Evolutionary conservation across 1,140 invertebrate genomes (phyloP).

Genomic region (Paracyclopina nana): DNA sequence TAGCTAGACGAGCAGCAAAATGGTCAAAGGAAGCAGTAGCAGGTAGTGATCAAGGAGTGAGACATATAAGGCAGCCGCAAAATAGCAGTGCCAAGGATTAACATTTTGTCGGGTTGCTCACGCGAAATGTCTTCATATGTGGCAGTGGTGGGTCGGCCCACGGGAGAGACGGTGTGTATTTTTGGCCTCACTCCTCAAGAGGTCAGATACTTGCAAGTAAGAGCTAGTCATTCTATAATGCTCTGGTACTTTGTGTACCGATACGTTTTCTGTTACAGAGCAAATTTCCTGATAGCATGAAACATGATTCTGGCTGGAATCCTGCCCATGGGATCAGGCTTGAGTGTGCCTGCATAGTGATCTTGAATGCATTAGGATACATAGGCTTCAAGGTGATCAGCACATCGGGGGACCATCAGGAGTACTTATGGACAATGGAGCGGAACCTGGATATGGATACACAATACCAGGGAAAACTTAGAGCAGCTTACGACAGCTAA

Average conservation of each 20-base stretch:
- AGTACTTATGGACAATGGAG: conserved; percentile 13
- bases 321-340: not conserved
- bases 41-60: too few relatives aligned
- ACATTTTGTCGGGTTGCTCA: too few relatives aligned
- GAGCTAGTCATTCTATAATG: not conserved
- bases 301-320: not conserved
- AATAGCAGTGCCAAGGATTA: too few relatives aligned
- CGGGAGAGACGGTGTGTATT: not conserved
- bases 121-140: conserved; percentile 1
- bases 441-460: conserved; percentile 11
- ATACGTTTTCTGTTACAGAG: conserved; percentile 3
- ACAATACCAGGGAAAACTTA: conserved; percentile 8
- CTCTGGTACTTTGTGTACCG: not conserved
- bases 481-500: too few relatives aligned
- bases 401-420: conserved; percentile 3
- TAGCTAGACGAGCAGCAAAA: too few relatives aligned
- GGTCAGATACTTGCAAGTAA: conserved; percentile 10
- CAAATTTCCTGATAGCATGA: conserved; percentile 1
- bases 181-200: conserved; percentile 13
- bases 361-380: conserved; percentile 8
- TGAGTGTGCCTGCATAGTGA: not conserved
- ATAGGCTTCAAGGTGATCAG: conserved; percentile 10
- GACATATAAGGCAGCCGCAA: too few relatives aligned
- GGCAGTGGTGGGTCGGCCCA: conserved; percentile 2
- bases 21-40: too few relatives aligned